Evolutionary conservation across 2,113 vertebrate species (phyloP).

Genomic region (Hippoglossus stenolepis): DNA sequence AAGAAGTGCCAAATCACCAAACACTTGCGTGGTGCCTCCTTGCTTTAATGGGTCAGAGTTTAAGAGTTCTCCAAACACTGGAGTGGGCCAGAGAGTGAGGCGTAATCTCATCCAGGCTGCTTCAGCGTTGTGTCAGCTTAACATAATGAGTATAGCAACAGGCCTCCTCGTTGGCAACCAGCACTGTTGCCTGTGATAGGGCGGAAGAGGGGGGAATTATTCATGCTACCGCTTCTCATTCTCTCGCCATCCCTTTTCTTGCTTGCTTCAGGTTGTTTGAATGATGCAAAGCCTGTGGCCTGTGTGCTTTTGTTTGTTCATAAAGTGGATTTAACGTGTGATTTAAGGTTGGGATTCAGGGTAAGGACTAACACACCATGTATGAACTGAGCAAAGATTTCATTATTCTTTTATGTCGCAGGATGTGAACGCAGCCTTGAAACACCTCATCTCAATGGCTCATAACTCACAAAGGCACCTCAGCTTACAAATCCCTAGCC

Average conservation of each 20-base stretch:
- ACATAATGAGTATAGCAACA: constrained; percentile 69
- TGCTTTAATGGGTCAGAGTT: constrained; percentile 70
- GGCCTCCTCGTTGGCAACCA: constrained; percentile 51
- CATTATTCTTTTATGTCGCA: constrained; percentile 37
- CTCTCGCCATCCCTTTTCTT: constrained; percentile 25
- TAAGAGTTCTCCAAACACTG: constrained; percentile 65
- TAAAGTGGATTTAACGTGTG: constrained; percentile 20
- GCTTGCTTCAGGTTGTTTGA: constrained; percentile 50
- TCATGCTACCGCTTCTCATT: constrained; percentile 35
- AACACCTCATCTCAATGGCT: constrained; percentile 14
- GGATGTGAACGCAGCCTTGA: constrained; percentile 12
- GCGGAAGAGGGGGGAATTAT: constrained; percentile 55
- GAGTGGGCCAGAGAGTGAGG: constrained; percentile 48
- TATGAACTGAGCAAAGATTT: constrained; percentile 7
- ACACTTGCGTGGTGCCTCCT: constrained; percentile 34
- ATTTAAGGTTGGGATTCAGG: constrained; percentile 26
- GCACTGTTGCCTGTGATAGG: constrained; percentile 42
- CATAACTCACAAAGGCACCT: constrained; percentile 21
- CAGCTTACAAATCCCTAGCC: background rate
- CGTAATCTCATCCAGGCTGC: constrained; percentile 66
- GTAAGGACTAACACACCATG: background rate
- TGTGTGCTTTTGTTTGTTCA: constrained; percentile 51
- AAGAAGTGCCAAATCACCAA: constrained; percentile 59
- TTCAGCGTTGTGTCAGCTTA: constrained; percentile 64
- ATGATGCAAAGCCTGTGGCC: constrained; percentile 39